A percentile compares a stretch with the other conserved stretches of the same genome.
These are phyloP conservation scores for Lagopus muta DNA, from an alignment of 2,113 vertebrate species.

Conservation along the genomic window DNA sequence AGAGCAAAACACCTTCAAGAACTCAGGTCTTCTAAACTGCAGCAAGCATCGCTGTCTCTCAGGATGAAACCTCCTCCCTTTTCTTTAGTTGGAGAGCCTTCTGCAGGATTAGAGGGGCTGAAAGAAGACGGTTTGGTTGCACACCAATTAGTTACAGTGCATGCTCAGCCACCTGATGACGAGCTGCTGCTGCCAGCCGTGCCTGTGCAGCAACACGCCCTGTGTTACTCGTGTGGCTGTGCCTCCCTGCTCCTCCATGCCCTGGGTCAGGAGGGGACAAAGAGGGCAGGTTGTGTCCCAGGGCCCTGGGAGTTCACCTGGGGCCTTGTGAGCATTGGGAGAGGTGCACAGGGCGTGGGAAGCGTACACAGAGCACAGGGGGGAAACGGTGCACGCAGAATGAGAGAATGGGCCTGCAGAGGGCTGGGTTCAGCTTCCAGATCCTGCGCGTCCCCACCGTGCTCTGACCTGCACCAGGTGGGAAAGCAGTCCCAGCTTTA, in stretches of 20 bases:
- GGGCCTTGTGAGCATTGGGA: accelerated
- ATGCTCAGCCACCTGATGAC: not conserved
- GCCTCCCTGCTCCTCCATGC: not conserved
- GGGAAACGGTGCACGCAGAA: not conserved
- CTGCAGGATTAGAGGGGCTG: not conserved
- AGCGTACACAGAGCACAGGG: not conserved
- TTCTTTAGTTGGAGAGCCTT: not conserved
- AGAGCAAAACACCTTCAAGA: not conserved
- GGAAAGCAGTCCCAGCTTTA: not conserved
- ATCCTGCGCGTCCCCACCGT: not conserved
- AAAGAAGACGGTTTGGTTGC: not conserved
- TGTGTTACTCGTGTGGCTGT: not conserved
- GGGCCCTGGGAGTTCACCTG: accelerated
- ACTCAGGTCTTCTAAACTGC: not conserved
- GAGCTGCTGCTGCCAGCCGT: not conserved
- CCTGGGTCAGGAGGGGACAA: not conserved
- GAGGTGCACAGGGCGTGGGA: accelerated
- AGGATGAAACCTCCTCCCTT: not conserved
- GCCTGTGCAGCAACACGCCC: not conserved
- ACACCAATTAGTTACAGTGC: not conserved
- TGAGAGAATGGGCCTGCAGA: not conserved
- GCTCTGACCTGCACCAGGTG: not conserved
- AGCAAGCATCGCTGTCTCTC: not conserved
- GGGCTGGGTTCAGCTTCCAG: not conserved
- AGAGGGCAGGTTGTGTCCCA: accelerated